Evolutionary conservation across 2,797 vertebrate species (phyloP).

Genomic region (Ptychadena robeensis): DNA sequence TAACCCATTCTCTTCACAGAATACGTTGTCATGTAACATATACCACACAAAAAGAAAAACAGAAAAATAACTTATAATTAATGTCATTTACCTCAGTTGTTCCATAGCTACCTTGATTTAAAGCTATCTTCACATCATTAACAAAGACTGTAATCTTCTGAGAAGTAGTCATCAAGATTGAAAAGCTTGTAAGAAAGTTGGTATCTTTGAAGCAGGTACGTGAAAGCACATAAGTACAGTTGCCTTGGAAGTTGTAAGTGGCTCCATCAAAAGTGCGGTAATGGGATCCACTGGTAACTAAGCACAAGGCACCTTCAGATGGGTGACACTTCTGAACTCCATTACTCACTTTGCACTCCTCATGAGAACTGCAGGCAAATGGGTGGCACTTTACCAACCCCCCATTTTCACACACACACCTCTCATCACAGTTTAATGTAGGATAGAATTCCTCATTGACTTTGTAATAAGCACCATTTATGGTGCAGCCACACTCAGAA

Average conservation of each 20-base stretch:
- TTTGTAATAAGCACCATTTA: conserved; percentile 37
- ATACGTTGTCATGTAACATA: too few species aligned
- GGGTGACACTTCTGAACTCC: conserved; percentile 39
- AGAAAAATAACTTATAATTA: neutral
- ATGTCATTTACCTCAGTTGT: conserved; percentile 66
- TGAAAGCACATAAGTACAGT: neutral
- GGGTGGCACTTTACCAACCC: neutral
- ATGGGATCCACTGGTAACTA: neutral
- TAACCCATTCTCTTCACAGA: too few species aligned
- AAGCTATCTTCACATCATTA: conserved; percentile 62
- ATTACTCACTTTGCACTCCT: conserved; percentile 13
- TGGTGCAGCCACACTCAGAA: conserved; percentile 39
- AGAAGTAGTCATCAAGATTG: conserved; percentile 44
- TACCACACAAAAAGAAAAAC: neutral
- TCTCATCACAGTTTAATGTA: conserved; percentile 22
- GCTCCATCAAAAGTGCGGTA: conserved; percentile 18
- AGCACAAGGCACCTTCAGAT: neutral
- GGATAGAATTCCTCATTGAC: conserved; percentile 40
- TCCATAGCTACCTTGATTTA: conserved; percentile 62
- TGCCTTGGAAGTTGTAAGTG: neutral
- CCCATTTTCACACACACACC: conserved; percentile 9
- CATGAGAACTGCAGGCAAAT: neutral
- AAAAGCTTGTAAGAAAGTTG: conserved; percentile 57
- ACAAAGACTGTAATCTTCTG: conserved; percentile 60
- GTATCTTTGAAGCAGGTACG: neutral